Conservation (phyloP, 2,797 vertebrate genomes). For the Siniperca undulata region DNA sequence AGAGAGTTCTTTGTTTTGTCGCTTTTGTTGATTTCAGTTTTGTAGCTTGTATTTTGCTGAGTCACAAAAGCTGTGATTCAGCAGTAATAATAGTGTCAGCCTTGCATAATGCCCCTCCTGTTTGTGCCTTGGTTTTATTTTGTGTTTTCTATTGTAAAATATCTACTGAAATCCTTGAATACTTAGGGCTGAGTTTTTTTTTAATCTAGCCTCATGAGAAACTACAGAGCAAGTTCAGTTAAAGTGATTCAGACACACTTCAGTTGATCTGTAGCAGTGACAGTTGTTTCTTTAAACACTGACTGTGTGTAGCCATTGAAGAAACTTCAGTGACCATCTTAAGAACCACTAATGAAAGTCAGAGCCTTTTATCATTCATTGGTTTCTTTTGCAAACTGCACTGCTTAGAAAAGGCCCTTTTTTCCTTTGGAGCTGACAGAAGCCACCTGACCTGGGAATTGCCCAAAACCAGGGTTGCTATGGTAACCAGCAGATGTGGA, state of each 20-base stretch:
- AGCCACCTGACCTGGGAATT: constrained; percentile 81
- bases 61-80: constrained; percentile 70
- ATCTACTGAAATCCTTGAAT: constrained; percentile 55
- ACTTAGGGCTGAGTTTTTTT: constrained; percentile 38
- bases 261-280: constrained; percentile 31
- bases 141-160: constrained; percentile 56
- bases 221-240: constrained; percentile 29
- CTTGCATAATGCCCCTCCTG: constrained; percentile 53
- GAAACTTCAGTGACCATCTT: constrained; percentile 58
- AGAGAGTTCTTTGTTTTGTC: constrained; percentile 13
- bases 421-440: constrained; percentile 67
- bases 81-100: constrained; percentile 57
- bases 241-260: constrained; percentile 33
- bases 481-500: constrained; percentile 84
- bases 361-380: constrained; percentile 31
- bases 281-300: constrained; percentile 59
- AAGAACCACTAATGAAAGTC: constrained; percentile 62
- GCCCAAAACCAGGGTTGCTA: constrained; percentile 76
- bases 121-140: constrained; percentile 57
- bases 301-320: constrained; percentile 46
- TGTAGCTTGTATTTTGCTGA: constrained; percentile 52
- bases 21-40: constrained; percentile 32
- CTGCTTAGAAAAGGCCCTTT: constrained; percentile 43
- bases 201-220: constrained; percentile 43
- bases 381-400: constrained; percentile 48